Percentiles rank a stretch among this genome's conserved stretches.
Evolutionary conservation across 2,113 vertebrate genomes (phyloP).

Genomic region (Bostrychus sinensis): DNA sequence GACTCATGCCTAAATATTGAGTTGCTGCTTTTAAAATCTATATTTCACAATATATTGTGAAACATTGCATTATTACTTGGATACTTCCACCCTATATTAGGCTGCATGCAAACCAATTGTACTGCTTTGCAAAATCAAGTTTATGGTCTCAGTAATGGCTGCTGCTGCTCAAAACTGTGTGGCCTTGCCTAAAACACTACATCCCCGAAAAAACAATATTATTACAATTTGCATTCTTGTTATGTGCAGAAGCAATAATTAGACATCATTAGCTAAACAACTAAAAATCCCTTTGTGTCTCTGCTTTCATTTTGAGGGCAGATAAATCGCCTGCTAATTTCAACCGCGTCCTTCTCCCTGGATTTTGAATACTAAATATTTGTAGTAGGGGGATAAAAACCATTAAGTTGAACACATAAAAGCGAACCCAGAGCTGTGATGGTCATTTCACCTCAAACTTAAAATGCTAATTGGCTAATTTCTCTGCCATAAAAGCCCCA

Average conservation of each 20-base stretch:
- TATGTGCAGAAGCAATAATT: background rate
- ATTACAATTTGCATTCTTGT: background rate
- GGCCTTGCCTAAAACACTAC: background rate
- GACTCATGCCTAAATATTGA: too few relatives aligned
- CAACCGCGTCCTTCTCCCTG: conserved; percentile 25
- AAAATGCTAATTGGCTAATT: conserved; percentile 76
- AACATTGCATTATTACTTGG: too few relatives aligned
- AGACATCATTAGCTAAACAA: conserved; percentile 5
- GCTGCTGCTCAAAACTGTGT: too few relatives aligned
- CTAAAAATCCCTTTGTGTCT: background rate
- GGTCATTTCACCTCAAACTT: conserved; percentile 65
- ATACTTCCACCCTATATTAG: too few relatives aligned
- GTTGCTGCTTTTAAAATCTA: too few relatives aligned
- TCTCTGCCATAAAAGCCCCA: conserved; percentile 69
- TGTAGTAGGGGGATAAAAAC: conserved; percentile 46
- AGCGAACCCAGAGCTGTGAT: conserved; percentile 45
- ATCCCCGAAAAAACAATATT: background rate
- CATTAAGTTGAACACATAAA: conserved; percentile 65
- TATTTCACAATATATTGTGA: too few relatives aligned
- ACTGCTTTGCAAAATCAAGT: conserved; percentile 2
- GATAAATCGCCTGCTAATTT: conserved; percentile 41
- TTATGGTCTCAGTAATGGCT: background rate
- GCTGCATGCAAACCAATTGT: too few relatives aligned
- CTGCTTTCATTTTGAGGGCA: conserved; percentile 19
- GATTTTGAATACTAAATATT: conserved; percentile 60